Evolutionary conservation across 2,113 vertebrate genomes (phyloP).

Genomic region (Rhea americana): DNA sequence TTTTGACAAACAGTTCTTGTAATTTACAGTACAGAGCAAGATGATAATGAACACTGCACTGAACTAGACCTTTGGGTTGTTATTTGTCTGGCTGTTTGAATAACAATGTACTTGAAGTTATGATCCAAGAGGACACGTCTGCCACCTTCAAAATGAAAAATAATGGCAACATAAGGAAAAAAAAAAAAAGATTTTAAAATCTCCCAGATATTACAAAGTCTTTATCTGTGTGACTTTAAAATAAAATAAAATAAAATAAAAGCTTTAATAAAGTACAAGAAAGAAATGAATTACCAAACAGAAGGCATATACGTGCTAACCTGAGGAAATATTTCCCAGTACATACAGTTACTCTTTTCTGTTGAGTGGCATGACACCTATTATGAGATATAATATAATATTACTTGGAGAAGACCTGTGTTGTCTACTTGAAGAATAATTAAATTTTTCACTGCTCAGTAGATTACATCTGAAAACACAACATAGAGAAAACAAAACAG

Average conservation of each 20-base stretch:
- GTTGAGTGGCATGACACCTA: not conserved
- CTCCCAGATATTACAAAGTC: not conserved
- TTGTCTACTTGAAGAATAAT: slow-evolving; percentile 28
- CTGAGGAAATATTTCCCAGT: not conserved
- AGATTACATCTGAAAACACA: slow-evolving; percentile 1
- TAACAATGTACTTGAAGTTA: slow-evolving; percentile 52
- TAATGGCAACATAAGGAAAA: not conserved
- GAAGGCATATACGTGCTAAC: not conserved
- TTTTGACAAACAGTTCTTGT: slow-evolving; percentile 29
- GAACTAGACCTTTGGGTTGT: slow-evolving; percentile 33
- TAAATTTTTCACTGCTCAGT: slow-evolving; percentile 3
- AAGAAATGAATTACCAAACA: not conserved
- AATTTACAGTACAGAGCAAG: slow-evolving; percentile 36
- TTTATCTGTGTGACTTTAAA: not conserved
- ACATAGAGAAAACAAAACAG: not conserved
- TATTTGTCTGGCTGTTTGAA: slow-evolving; percentile 33
- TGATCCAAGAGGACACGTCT: slow-evolving; percentile 26
- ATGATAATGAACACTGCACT: slow-evolving; percentile 32
- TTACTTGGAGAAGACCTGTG: not conserved
- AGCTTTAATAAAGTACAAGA: not conserved
- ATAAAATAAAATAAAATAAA: not conserved
- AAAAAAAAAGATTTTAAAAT: slow-evolving; percentile 11
- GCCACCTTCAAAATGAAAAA: slow-evolving; percentile 24
- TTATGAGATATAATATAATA: slow-evolving; percentile 24
- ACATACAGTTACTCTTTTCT: not conserved